phyloP scores from a whole-genome alignment of 2,797 vertebrate species.

The Eutrigla gurnardus region DNA sequence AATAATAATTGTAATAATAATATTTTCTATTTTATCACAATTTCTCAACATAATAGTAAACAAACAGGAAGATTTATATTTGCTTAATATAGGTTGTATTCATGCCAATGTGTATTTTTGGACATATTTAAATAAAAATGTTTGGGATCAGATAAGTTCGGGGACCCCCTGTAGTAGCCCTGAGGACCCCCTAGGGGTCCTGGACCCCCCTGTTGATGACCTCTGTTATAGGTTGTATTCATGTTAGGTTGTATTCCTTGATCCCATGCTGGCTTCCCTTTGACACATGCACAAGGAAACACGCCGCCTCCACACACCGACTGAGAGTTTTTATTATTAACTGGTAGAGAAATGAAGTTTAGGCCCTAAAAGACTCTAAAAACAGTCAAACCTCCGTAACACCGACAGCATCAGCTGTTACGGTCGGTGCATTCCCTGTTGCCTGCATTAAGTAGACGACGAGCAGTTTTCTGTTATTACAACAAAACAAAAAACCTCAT shows the following conservation, averaged over 20 bases:
- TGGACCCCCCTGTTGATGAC: too few relatives aligned
- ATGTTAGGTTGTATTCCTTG: slow-evolving; percentile 35
- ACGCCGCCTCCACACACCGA: slow-evolving; percentile 66
- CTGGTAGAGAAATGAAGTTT: slow-evolving; percentile 64
- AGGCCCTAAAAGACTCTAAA: slow-evolving; percentile 51
- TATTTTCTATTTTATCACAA: too few relatives aligned
- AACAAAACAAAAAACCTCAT: not conserved
- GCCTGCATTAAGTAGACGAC: slow-evolving; percentile 55
- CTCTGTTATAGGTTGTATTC: too few relatives aligned
- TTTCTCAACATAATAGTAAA: too few relatives aligned
- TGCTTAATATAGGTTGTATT: too few relatives aligned
- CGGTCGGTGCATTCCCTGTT: slow-evolving; percentile 67
- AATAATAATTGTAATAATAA: too few relatives aligned
- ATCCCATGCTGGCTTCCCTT: slow-evolving; percentile 66
- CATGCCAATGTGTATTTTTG: too few relatives aligned
- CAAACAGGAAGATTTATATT: too few relatives aligned
- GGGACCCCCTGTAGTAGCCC: too few relatives aligned
- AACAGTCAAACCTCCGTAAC: slow-evolving; percentile 72
- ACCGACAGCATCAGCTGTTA: slow-evolving; percentile 65
- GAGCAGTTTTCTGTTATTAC: slow-evolving; percentile 59
- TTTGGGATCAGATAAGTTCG: too few relatives aligned
- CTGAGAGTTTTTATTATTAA: slow-evolving; percentile 62
- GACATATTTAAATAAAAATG: too few relatives aligned
- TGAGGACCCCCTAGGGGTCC: too few relatives aligned
- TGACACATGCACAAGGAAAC: slow-evolving; percentile 79